Conservation (phyloP, 2,797 vertebrate species). For the Parotocinclus haroldoi region DNA sequence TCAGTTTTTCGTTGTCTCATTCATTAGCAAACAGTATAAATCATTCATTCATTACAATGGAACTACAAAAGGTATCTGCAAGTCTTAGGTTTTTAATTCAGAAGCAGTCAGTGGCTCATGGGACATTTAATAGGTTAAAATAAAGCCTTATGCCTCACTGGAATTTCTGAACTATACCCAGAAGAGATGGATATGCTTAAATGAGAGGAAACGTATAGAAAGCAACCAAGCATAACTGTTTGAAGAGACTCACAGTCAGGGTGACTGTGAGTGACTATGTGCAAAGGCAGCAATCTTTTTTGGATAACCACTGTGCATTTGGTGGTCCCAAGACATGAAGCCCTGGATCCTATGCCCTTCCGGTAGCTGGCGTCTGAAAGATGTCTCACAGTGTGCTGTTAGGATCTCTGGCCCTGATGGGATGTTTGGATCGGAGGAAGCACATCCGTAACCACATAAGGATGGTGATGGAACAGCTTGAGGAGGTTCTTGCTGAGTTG, state of each 20-base stretch:
- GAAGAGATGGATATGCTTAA: not conserved
- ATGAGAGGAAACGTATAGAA: slow-evolving; percentile 3
- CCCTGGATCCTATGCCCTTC: slow-evolving; percentile 33
- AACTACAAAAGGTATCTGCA: no score
- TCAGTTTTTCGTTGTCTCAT: no score
- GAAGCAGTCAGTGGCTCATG: no score
- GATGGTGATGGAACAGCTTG: slow-evolving; percentile 50
- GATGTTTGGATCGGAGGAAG: slow-evolving; percentile 35
- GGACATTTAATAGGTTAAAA: no score
- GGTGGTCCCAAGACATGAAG: slow-evolving; percentile 39
- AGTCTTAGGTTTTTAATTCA: no score
- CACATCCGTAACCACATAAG: slow-evolving; percentile 43
- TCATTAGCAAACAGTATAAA: no score
- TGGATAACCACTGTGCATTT: slow-evolving; percentile 14
- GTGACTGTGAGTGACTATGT: slow-evolving; percentile 7
- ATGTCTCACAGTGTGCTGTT: slow-evolving; percentile 39
- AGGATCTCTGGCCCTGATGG: slow-evolving; percentile 27
- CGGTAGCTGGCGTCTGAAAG: slow-evolving; percentile 34
- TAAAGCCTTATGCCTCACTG: no score
- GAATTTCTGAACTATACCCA: no score
- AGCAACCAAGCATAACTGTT: slow-evolving; percentile 8
- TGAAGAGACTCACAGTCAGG: slow-evolving; percentile 6
- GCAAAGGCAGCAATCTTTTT: slow-evolving; percentile 1
- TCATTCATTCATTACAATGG: no score
- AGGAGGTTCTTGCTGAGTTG: slow-evolving; percentile 48